A percentile compares a stretch with the other conserved stretches of the same genome.
Evolutionary conservation across 2,888 invertebrate genomes (phyloP).

Genomic region (Volucella bombylans): DNA sequence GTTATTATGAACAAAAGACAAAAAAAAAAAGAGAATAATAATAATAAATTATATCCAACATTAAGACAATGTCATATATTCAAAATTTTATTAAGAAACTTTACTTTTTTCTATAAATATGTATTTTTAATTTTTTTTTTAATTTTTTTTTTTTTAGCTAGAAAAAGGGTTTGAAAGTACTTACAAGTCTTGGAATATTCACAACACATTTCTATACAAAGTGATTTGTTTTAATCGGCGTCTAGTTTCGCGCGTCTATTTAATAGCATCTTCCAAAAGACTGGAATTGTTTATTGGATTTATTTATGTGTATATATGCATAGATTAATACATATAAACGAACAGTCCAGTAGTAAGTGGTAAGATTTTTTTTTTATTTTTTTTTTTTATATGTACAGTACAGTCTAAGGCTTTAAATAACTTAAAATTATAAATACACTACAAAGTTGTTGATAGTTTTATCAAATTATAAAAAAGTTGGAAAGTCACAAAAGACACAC

Average conservation of each 20-base stretch:
- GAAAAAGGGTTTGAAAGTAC: constrained; percentile 78
- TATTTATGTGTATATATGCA: constrained; percentile 66
- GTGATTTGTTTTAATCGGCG: constrained; percentile 63
- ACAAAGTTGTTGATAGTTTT: neutral
- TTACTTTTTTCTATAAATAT: constrained; percentile 35
- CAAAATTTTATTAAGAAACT: constrained; percentile 50
- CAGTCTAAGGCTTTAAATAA: constrained; percentile 34
- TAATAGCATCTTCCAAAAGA: constrained; percentile 68
- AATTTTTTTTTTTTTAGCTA: constrained; percentile 65
- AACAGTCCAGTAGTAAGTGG: constrained; percentile 50
- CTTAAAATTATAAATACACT: constrained; percentile 20
- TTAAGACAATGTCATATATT: constrained; percentile 55
- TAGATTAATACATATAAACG: constrained; percentile 67
- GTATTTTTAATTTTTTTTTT: constrained; percentile 45
- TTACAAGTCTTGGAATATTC: constrained; percentile 78
- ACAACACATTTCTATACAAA: constrained; percentile 64
- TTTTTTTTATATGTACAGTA: constrained; percentile 45
- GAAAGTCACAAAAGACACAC: neutral
- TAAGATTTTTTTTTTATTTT: constrained; percentile 25
- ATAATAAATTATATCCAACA: constrained; percentile 48
- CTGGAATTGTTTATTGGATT: constrained; percentile 71
- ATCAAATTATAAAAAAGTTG: neutral
- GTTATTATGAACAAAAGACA: no score
- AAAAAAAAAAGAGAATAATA: constrained; percentile 38
- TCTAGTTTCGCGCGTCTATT: constrained; percentile 64